A percentile compares a stretch with the other conserved stretches of the same genome.
phyloP scores from a whole-genome alignment of 35 echinoderm and acorn worm genomes.

The Holothuria glaberrima region DNA sequence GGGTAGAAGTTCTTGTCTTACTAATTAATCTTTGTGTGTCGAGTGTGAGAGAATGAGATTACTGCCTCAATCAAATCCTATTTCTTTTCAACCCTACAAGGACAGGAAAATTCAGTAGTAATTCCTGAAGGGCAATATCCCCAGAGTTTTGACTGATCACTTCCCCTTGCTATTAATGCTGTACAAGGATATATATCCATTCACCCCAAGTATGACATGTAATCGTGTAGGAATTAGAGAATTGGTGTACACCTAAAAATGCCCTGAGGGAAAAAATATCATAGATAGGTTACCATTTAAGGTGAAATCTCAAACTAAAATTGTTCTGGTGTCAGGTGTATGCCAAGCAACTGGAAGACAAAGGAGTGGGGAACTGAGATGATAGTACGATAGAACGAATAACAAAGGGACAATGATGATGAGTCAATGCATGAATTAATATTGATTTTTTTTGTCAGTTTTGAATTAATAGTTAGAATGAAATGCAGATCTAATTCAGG shows the following conservation, averaged over 20 bases:
- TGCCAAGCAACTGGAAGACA: background rate
- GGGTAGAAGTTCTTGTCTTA: background rate
- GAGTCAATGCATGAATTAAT: too few relatives aligned
- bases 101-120: background rate
- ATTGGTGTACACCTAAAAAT: background rate
- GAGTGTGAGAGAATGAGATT: too few relatives aligned
- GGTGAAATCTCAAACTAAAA: background rate
- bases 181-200: background rate
- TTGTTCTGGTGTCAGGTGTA: conserved; percentile 2
- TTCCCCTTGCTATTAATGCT: background rate
- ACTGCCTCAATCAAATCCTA: background rate
- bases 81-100: background rate
- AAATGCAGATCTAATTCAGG: too few relatives aligned
- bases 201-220: background rate
- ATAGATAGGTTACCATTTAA: background rate
- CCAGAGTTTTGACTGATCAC: conserved; percentile 17
- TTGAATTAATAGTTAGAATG: too few relatives aligned
- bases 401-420: too few relatives aligned
- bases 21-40: conserved; percentile 23
- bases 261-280: background rate
- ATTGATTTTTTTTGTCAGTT: too few relatives aligned
- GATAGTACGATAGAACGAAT: too few relatives aligned
- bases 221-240: conserved; percentile 29
- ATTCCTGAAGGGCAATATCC: background rate
- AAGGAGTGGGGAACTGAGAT: background rate